Conservation (phyloP, 2,797 vertebrate species). For the Oreortyx pictus region DNA sequence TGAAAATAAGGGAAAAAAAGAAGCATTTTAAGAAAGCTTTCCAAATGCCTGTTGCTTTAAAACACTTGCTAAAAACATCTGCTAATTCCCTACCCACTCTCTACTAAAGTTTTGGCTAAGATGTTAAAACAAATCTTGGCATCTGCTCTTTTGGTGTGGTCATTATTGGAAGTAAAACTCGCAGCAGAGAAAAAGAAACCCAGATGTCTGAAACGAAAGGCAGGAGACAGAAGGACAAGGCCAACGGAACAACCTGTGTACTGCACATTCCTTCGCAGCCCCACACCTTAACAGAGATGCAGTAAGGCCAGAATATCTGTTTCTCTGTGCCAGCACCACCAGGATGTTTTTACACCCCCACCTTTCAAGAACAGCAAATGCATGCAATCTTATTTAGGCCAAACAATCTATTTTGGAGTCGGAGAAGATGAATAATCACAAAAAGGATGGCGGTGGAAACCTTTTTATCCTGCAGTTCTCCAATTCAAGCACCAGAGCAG, state of each 20-base stretch:
- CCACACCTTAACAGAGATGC: not conserved
- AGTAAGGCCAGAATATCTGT: not conserved
- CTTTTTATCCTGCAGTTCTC: not conserved
- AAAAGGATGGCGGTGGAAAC: not conserved
- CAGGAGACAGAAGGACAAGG: not conserved
- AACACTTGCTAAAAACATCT: not conserved
- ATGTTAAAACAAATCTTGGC: constrained; percentile 3
- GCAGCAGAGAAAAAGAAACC: not conserved
- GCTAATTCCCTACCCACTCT: not conserved
- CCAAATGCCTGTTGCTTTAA: not conserved
- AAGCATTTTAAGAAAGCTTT: not conserved
- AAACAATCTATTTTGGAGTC: not conserved
- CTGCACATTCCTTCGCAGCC: not conserved
- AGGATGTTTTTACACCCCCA: not conserved
- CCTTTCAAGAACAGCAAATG: not conserved
- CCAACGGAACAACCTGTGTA: not conserved
- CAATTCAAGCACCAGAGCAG: not conserved
- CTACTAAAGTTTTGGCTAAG: not conserved
- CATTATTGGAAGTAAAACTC: constrained; percentile 16
- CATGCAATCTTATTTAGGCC: constrained; percentile 47
- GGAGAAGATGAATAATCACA: constrained; percentile 7
- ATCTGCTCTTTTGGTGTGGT: not conserved
- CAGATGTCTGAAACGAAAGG: constrained; percentile 18
- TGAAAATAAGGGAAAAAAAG: not conserved
- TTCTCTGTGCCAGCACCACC: not conserved